Conservation (phyloP, 2,113 vertebrate species). For the Trematocara stigmaticum region DNA sequence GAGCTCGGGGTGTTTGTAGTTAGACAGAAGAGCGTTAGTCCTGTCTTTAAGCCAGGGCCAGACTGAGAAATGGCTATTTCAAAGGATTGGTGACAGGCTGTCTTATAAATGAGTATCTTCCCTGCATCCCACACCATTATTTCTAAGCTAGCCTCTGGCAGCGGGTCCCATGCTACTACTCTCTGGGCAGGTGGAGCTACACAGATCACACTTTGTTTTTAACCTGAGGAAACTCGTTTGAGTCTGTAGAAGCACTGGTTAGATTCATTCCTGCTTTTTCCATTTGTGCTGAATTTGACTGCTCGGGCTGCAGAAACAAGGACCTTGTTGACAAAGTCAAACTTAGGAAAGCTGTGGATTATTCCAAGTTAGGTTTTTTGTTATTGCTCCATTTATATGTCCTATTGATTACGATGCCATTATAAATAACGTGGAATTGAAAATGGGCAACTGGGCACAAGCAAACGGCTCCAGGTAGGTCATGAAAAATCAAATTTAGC, state of each 20-base stretch:
- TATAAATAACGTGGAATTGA: not conserved
- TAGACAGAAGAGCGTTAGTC: not conserved
- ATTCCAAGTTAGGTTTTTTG: not conserved
- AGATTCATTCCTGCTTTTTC: not conserved
- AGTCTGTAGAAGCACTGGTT: not conserved
- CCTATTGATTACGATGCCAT: not conserved
- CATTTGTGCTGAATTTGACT: not conserved
- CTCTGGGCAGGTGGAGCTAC: not conserved
- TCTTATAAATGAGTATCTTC: slow-evolving; percentile 13
- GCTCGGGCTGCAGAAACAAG: not conserved
- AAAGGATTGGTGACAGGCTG: not conserved
- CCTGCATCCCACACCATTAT: not conserved
- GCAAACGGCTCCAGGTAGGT: not conserved
- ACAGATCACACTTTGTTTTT: not conserved
- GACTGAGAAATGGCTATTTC: slow-evolving; percentile 3
- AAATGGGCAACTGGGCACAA: not conserved
- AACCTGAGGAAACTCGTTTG: not conserved
- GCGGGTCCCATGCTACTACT: not conserved
- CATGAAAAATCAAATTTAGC: not conserved
- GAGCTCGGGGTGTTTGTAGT: not conserved
- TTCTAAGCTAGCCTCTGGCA: not conserved
- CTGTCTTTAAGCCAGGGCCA: not conserved
- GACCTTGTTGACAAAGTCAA: not conserved
- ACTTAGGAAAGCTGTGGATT: not conserved
- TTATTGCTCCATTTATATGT: not conserved